A percentile compares a stretch with the other conserved stretches of the same genome.
Evolutionary conservation across 2,888 invertebrate genomes (phyloP).

Genomic region (Arge pagana): DNA sequence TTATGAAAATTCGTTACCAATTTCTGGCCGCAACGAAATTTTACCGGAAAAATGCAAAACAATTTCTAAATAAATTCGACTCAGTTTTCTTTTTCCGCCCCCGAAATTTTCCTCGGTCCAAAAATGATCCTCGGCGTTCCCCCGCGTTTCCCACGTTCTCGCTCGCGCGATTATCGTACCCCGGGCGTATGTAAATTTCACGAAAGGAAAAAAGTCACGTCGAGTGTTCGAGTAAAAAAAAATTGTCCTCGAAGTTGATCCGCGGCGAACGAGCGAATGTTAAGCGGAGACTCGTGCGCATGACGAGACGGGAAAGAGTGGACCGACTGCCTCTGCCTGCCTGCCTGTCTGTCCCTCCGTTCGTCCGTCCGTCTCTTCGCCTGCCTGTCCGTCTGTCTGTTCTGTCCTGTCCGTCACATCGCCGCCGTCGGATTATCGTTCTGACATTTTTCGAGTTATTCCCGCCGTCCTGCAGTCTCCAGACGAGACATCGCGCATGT

Average conservation of each 20-base stretch:
- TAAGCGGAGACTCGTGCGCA: conserved; percentile 22
- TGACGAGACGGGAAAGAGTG: conserved; percentile 33
- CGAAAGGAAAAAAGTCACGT: conserved; percentile 33
- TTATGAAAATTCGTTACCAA: conserved; percentile 17
- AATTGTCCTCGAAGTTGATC: conserved; percentile 27
- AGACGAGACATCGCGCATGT: too few species aligned
- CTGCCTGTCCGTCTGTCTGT: too few species aligned
- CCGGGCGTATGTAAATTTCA: conserved; percentile 24
- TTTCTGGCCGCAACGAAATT: background rate
- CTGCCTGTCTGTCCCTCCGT: too few species aligned
- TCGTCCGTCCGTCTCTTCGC: too few species aligned
- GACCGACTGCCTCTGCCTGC: too few species aligned
- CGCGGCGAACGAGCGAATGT: conserved; percentile 25
- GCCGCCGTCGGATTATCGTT: conserved; percentile 59
- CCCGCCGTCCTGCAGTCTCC: conserved; percentile 42
- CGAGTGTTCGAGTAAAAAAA: background rate
- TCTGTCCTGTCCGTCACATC: conserved; percentile 51
- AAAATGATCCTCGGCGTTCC: too few species aligned
- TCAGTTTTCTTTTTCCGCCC: background rate
- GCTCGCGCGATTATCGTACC: conserved; percentile 20
- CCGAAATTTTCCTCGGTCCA: background rate
- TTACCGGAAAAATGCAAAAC: conserved; percentile 1
- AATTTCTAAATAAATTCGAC: background rate
- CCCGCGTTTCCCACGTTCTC: conserved; percentile 15
- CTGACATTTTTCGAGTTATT: conserved; percentile 59